Conservation (phyloP, 2,113 vertebrate species). For the Notothenia rossii region DNA sequence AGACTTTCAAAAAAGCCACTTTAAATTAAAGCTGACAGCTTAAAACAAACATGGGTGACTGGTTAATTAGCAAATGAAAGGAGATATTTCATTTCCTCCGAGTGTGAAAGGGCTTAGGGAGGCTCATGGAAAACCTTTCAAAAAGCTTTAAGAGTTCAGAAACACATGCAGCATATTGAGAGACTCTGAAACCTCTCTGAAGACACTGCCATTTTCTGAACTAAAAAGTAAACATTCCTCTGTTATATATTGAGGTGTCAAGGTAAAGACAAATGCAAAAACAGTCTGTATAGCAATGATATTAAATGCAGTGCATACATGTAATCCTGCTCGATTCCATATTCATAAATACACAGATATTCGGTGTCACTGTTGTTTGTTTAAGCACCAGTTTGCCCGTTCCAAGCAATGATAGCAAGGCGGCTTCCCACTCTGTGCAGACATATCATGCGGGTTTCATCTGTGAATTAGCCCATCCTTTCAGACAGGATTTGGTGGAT, state of each 20-base stretch:
- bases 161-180: constrained; percentile 22
- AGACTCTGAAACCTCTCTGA: constrained; percentile 34
- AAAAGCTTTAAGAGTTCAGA: constrained; percentile 60
- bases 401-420: constrained; percentile 58
- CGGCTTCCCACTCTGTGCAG: constrained; percentile 58
- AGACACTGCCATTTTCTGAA: constrained; percentile 34
- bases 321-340: constrained; percentile 37
- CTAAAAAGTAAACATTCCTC: constrained; percentile 21
- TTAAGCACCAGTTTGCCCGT: constrained; percentile 47
- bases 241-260: constrained; percentile 22
- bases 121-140: constrained; percentile 67
- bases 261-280: constrained; percentile 46
- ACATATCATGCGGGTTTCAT: constrained; percentile 78
- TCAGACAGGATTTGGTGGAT: constrained; percentile 80
- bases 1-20: constrained; percentile 81
- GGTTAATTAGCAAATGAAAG: constrained; percentile 85
- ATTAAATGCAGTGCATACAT: constrained; percentile 28
- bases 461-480: constrained; percentile 79
- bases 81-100: constrained; percentile 81
- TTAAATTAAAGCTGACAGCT: constrained; percentile 85
- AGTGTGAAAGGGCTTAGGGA: constrained; percentile 72
- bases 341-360: constrained; percentile 42
- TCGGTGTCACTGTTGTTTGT: constrained; percentile 45
- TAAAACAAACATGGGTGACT: constrained; percentile 84
- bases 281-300: constrained; percentile 18